Evolutionary conservation across 53 echinoderm and acorn worm genomes (phyloP), one percentile per base, ranked within the genome.

Genomic region (Echinarachnius parma): DNA sequence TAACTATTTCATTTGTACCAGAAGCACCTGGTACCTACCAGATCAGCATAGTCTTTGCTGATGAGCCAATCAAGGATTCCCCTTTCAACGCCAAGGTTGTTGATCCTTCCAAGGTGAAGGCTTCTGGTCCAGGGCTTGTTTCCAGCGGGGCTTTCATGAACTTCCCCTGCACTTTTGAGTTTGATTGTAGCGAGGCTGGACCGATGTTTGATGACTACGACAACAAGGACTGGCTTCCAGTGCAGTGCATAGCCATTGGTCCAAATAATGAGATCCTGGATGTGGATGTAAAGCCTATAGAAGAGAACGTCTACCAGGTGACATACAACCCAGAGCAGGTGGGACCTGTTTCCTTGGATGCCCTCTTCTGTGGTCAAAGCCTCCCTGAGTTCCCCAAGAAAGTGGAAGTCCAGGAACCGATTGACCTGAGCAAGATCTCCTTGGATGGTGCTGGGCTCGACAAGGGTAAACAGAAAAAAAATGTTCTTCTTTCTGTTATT

Each of bases 31-130:
- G 92, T 33, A 30, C 61, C 48, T 92, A 92, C 66, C 66, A 62
- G 5, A 81, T 92, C 78, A 92, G 81, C 54, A 57, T 92, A 28
- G 32, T 80, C 19, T 92, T 84, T 65, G 92, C 87, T 8, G 81
- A 92, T 27, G 47, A 81, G 48, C 92, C 79, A 75, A 92, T 92
- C n/a, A n/a, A n/a, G n/a, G n/a, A n/a, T n/a, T n/a, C n/a, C n/a
- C n/a, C n/a, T n/a, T n/a, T n/a, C n/a, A n/a, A n/a, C n/a, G n/a
- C n/a, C n/a, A n/a, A n/a, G n/a, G n/a, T n/a, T n/a, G n/a, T n/a
- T n/a, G n/a, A n/a, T n/a, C n/a, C n/a, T n/a, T n/a, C n/a, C n/a
- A n/a, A n/a, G n/a, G n/a, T n/a, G n/a, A n/a, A n/a, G n/a, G n/a
- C n/a, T n/a, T n/a, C n/a, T n/a, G n/a, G n/a, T n/a, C n/a, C n/a